phyloP scores from a whole-genome alignment of 2,888 invertebrate genomes.

The Hypsopygia costalis region DNA sequence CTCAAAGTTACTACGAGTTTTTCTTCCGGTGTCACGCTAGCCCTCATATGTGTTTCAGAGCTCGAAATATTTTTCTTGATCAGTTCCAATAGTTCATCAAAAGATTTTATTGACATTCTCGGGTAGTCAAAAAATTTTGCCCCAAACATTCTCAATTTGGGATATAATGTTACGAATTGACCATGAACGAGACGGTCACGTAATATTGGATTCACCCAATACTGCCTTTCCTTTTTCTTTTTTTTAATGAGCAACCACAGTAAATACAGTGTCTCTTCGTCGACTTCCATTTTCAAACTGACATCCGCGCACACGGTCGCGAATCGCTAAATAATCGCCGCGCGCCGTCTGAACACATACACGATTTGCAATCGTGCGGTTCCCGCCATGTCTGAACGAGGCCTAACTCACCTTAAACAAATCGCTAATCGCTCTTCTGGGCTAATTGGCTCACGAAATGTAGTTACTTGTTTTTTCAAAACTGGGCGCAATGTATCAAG shows the following conservation, averaged over 20 bases:
- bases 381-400: constrained; percentile 18
- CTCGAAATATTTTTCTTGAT: constrained; percentile 27
- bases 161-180: constrained; percentile 32
- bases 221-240: no score
- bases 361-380: constrained; percentile 17
- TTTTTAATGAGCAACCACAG: no score
- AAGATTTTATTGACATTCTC: constrained; percentile 33
- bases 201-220: no score
- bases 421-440: no score
- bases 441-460: no score
- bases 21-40: constrained; percentile 25
- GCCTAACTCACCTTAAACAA: no score
- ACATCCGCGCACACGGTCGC: constrained; percentile 17
- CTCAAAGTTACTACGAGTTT: constrained; percentile 28
- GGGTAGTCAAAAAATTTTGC: constrained; percentile 32
- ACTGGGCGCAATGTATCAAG: no score
- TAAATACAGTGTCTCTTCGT: constrained; percentile 21
- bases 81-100: constrained; percentile 30
- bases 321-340: constrained; percentile 25
- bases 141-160: constrained; percentile 29
- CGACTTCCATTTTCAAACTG: constrained; percentile 28
- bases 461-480: no score
- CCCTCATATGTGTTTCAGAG: constrained; percentile 21
- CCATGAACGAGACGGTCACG: constrained; percentile 14
- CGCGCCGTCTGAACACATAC: constrained; percentile 7